Evolutionary conservation across 1,140 invertebrate species (phyloP), one percentile per base, ranked within the genome.

Genomic region (Drosophila bocqueti): DNA sequence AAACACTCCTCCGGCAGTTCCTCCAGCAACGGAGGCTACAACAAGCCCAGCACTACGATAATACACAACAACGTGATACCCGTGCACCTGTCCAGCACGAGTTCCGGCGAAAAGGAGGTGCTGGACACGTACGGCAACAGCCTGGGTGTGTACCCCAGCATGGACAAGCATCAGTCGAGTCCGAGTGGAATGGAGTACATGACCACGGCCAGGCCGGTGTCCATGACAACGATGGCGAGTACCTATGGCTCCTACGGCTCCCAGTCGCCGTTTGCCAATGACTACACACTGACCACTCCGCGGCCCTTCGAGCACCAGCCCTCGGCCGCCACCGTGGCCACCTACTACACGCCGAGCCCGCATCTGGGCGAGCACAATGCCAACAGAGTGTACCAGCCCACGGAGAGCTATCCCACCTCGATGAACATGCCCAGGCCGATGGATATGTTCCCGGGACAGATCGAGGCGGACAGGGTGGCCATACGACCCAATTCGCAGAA

Each of bases 61-160:
- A 93, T 93, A 7, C 92, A 93, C 75, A 93, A 93, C 50, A 93
- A 93, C 59, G 87, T 93, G 10, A 91, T 92, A 34, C 91, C 91
- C 0, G 83, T 91, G 1, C 89, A 91, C 55, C 7, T 92, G 29
- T 68, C 91, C 24, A 78, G 83, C 49, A 91, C 87, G 0, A 87
- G 63, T 31, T 91, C 89, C 2, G 91, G 89, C 7, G 89, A 91
- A 42, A 91, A 84, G 54, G 91, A 92, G 38, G 67, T 91, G 0
- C 21, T 92, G 16, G 91, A 92, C 18, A 77, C 76, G 16, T 92
- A 91, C 29, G 91, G 91, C 24, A 78, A 92, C n/a, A 92, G 85
- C 40, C 43, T 92, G 61, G 89, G 86, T 2, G 18, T 81, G 10
- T 91, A 78, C 45, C 91, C 83, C 38, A 64, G 63, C 9, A 11